Conservation (phyloP, 2,797 vertebrate species). For the Pipistrellus pipistrellus region DNA sequence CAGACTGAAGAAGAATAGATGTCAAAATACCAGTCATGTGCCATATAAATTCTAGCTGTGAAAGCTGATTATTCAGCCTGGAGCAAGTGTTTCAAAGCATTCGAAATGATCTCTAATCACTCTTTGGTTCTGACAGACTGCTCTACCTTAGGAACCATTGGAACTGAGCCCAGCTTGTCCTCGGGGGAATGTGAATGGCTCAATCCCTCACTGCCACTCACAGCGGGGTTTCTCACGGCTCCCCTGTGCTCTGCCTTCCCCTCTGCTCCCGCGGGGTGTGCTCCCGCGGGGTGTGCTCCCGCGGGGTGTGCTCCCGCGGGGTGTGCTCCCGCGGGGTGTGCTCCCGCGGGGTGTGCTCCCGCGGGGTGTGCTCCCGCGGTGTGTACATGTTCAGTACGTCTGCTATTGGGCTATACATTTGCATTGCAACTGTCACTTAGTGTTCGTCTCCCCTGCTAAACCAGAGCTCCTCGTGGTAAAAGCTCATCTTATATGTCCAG, state of each 20-base stretch:
- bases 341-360: not conserved
- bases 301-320: not conserved
- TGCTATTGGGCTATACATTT: not conserved
- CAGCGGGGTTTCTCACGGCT: not conserved
- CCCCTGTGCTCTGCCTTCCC: not conserved
- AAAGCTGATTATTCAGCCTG: not conserved
- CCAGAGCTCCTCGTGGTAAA: not conserved
- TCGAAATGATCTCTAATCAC: not conserved
- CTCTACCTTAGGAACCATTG: not conserved
- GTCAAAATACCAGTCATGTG: not conserved
- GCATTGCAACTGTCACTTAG: not conserved
- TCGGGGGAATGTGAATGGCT: not conserved
- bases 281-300: not conserved
- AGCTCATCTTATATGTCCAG: not conserved
- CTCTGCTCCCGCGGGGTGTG: not conserved
- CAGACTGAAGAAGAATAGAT: not conserved
- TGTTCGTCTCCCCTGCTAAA: not conserved
- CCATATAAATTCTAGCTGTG: not conserved
- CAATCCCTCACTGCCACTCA: not conserved
- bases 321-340: not conserved
- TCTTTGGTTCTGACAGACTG: not conserved
- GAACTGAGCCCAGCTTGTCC: not conserved
- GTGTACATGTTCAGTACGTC: not conserved
- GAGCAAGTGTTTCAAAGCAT: conserved; percentile 7
- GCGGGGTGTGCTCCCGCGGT: not conserved